Percentiles rank a stretch among this genome's conserved stretches.
phyloP scores from a whole-genome alignment of 2,113 vertebrate genomes.

The Carassius carassius region DNA sequence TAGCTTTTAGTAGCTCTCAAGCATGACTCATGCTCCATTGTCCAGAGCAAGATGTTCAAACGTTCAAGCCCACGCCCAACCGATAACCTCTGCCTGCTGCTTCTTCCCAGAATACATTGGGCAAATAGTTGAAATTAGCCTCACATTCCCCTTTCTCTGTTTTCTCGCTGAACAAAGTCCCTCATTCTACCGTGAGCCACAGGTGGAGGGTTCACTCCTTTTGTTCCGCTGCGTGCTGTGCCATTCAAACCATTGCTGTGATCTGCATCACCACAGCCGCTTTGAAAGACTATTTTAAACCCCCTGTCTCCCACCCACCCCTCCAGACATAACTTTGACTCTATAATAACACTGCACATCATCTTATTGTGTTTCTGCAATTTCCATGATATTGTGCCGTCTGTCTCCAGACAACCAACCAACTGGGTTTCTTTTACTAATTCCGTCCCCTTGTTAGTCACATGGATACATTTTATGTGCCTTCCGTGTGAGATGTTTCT shows the following conservation, averaged over 20 bases:
- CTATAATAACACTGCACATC: not conserved
- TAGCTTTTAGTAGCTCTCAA: not conserved
- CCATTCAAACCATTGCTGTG: constrained; percentile 20
- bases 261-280: constrained; percentile 10
- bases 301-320: not conserved
- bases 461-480: constrained; percentile 44
- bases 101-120: constrained; percentile 17
- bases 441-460: constrained; percentile 37
- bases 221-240: not conserved
- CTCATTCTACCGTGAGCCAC: not conserved
- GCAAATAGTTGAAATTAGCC: constrained; percentile 14
- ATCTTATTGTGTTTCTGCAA: not conserved
- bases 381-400: constrained; percentile 13
- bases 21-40: constrained; percentile 15
- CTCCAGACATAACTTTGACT: not conserved
- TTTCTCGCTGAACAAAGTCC: not conserved
- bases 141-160: not conserved
- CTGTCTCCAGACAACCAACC: not conserved
- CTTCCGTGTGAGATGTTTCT: constrained; percentile 35
- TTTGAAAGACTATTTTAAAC: constrained; percentile 12
- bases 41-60: constrained; percentile 7
- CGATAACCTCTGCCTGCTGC: not conserved
- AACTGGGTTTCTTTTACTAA: not conserved
- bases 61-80: not conserved
- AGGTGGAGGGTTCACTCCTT: not conserved